Evolutionary conservation across 2,888 invertebrate genomes (phyloP), one percentile per base, ranked within the genome.

Genomic region (Phasia obesa): DNA sequence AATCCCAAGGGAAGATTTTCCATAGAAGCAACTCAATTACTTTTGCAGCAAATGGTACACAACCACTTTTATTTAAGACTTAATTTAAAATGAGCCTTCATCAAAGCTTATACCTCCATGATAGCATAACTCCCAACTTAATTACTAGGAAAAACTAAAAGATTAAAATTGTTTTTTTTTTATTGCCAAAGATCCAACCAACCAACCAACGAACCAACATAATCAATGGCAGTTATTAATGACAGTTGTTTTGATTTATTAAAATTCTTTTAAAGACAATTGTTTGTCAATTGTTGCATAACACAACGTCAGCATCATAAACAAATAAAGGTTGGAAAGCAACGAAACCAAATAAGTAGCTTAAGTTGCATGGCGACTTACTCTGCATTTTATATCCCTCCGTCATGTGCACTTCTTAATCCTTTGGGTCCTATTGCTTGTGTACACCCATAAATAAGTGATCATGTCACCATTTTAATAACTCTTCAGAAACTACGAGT

Each of bases 391-490:
- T 44, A 74, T 55, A 55, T 35, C 35, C 57, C 75, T 59, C 57
- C 49, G 27, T 67, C 49, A 59, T 75, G 65, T 35, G 11, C 44
- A 73, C 65, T 55, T 75, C 65, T 55, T 75, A 83, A 79, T 83
- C 83, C 83, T 83, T 76, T 31, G 83, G 83, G 83, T 83, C 60
- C 83, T 83, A 83, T 83, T 83, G 83, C 70, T 79, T 27, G 79
- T 62, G 74, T 71, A 83, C 83, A 71, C 79, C 83, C 83, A 83
- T 83, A 79, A 83, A 83, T 83, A 79, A 83, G 83, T 79, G 79
- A 83, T 83, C 83, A 83, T 83, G 83, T 83, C 79, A 83, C 83
- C 83, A 76, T 79, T 79, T 83, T 83, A 83, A 83, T 83, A 83
- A 83, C 83, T 83, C 83, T 83, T 83, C 71, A 62, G 79, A 65